Percentiles rank a stretch among this genome's conserved stretches.
phyloP scores from a whole-genome alignment of 2,797 vertebrate species.

The Gymnopithys bicolor region DNA sequence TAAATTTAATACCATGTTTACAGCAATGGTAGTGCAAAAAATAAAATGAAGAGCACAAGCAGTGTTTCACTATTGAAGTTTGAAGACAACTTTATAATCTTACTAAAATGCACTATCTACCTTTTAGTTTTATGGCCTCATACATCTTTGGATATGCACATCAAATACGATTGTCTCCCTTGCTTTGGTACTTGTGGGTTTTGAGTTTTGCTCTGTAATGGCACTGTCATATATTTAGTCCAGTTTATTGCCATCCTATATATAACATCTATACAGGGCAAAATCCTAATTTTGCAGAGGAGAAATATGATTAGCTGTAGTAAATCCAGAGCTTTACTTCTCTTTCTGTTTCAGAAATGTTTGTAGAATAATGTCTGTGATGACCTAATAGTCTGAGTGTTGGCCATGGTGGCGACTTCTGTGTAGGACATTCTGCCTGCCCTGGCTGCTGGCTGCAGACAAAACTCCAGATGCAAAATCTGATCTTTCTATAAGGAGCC shows the following conservation, averaged over 20 bases:
- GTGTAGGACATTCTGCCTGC: background rate
- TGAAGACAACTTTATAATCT: background rate
- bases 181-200: background rate
- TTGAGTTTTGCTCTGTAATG: background rate
- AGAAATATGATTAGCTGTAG: background rate
- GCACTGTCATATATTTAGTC: background rate
- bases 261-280: background rate
- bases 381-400: background rate
- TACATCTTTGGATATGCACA: background rate
- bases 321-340: slow-evolving; percentile 17
- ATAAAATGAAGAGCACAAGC: background rate
- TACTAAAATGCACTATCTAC: background rate
- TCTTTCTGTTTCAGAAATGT: background rate
- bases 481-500: background rate
- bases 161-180: background rate
- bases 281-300: background rate
- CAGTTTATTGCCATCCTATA: background rate
- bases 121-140: background rate
- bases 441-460: background rate
- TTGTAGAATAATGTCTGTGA: background rate
- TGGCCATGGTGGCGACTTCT: background rate
- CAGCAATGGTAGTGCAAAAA: background rate
- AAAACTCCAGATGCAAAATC: background rate
- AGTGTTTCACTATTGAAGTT: background rate
- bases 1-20: background rate